Conservation (phyloP, 1,140 invertebrate genomes). For the Lutraria rhynchaena region DNA sequence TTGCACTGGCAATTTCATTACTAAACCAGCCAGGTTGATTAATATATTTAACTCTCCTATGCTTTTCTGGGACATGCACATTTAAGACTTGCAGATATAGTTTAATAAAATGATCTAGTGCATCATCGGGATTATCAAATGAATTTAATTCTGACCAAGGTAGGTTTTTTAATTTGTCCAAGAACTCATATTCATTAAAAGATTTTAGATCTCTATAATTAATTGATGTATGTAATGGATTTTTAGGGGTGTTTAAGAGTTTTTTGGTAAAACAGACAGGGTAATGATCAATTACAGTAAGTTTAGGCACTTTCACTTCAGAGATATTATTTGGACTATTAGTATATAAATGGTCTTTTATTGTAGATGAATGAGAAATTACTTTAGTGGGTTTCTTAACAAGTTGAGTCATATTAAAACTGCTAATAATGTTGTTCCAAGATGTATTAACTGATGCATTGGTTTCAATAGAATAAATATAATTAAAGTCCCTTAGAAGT, state of each 20-base stretch:
- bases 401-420: not conserved
- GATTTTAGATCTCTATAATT: not conserved
- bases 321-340: not conserved
- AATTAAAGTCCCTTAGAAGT: not conserved
- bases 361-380: not conserved
- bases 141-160: not conserved
- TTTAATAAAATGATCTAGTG: not conserved
- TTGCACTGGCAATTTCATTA: not conserved
- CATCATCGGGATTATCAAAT: conserved; percentile 8
- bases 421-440: not conserved
- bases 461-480: not conserved
- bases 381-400: conserved; percentile 7
- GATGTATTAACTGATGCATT: not conserved
- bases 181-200: conserved; percentile 7
- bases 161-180: not conserved
- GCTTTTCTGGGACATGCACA: not conserved
- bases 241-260: not conserved
- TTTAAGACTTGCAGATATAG: not conserved
- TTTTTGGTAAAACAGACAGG: conserved; percentile 1
- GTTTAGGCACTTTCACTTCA: not conserved
- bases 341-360: conserved; percentile 4
- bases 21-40: conserved; percentile 25
- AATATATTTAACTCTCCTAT: not conserved
- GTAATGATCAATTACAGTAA: conserved; percentile 19
- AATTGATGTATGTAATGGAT: not conserved